Conservation (phyloP, 2,113 vertebrate species). For the Pseudopipra pipra region DNA sequence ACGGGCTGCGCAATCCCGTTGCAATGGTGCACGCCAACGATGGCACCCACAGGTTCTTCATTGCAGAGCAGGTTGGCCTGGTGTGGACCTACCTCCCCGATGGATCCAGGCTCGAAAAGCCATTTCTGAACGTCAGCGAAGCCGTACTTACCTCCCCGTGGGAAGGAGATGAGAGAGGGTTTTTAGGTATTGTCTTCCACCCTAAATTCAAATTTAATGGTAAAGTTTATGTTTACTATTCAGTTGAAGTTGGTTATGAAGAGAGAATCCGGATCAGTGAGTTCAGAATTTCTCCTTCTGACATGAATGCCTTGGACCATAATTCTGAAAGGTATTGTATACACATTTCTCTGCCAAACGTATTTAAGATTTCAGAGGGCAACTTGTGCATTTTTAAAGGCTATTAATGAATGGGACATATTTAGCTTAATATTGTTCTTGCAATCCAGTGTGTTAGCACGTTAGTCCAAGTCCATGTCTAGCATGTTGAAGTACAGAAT, state of each 20-base stretch:
- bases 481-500: neutral
- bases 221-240: slow-evolving; percentile 93
- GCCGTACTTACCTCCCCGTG: slow-evolving; percentile 91
- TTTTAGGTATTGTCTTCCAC: slow-evolving; percentile 90
- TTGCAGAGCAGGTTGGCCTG: slow-evolving; percentile 93
- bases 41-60: slow-evolving; percentile 90
- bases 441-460: neutral
- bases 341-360: neutral
- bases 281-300: slow-evolving; percentile 84
- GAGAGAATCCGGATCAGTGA: slow-evolving; percentile 95
- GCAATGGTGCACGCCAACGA: slow-evolving; percentile 92
- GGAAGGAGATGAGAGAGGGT: slow-evolving; percentile 96
- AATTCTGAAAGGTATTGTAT: slow-evolving; percentile 87
- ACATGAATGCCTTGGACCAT: slow-evolving; percentile 90
- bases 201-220: slow-evolving; percentile 86
- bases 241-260: slow-evolving; percentile 80
- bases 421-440: neutral
- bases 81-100: slow-evolving; percentile 92
- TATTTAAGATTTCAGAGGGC: neutral
- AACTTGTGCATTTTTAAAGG: neutral
- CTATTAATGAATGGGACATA: neutral
- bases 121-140: slow-evolving; percentile 90
- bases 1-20: slow-evolving; percentile 87
- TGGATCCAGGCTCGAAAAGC: slow-evolving; percentile 79
- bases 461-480: neutral